phyloP scores from a whole-genome alignment of 2,113 vertebrate genomes.

The Hipposideros armiger region DNA sequence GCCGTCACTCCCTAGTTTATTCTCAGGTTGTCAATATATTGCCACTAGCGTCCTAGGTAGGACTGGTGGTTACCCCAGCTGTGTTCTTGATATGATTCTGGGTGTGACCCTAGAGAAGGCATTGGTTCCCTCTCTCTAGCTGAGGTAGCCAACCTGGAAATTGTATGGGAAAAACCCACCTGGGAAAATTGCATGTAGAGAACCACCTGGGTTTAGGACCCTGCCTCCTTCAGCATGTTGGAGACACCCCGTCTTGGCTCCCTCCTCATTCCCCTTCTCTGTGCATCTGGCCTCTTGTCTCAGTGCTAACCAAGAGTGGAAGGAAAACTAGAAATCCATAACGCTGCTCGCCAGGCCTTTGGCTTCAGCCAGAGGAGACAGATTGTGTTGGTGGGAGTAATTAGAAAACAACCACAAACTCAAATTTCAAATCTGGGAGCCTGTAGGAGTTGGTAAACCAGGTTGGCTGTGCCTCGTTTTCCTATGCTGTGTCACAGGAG shows the following conservation, averaged over 20 bases:
- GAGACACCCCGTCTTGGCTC: not conserved
- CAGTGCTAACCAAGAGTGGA: not conserved
- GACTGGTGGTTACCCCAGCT: not conserved
- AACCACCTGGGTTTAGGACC: not conserved
- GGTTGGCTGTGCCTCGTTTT: not conserved
- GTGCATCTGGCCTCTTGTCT: not conserved
- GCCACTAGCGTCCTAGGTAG: not conserved
- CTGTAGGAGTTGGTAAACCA: not conserved
- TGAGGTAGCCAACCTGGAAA: not conserved
- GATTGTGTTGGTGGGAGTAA: not conserved
- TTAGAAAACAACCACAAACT: slow-evolving; percentile 21
- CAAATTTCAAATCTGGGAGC: not conserved
- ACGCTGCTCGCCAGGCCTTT: slow-evolving; percentile 6
- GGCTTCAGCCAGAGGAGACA: not conserved
- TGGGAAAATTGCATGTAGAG: not conserved
- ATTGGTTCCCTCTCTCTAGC: not conserved
- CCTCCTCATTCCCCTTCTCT: not conserved
- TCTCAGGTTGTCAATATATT: not conserved
- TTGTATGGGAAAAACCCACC: not conserved
- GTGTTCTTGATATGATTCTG: not conserved
- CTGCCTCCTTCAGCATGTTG: not conserved
- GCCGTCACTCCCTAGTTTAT: not conserved
- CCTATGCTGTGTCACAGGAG: not conserved
- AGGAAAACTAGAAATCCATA: not conserved
- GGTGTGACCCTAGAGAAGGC: not conserved